A percentile compares a stretch with the other conserved stretches of the same genome.
These are phyloP conservation scores for Zeuzera pyrina DNA, from an alignment of 2,888 invertebrate species.

Conservation along the genomic window DNA sequence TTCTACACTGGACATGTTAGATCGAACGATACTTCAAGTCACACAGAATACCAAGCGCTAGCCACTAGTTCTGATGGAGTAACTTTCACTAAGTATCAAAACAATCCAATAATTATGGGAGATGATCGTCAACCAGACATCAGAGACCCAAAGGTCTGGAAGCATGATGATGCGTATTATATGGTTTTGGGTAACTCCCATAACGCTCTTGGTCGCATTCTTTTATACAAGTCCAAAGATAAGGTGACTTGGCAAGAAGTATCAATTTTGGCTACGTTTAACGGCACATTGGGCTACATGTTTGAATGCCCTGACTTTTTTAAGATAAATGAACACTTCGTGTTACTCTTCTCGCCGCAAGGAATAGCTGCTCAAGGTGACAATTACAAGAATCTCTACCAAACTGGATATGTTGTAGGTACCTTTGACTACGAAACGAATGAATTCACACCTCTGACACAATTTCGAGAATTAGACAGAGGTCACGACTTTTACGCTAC, in stretches of 20 bases:
- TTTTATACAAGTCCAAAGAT: slow-evolving; percentile 47
- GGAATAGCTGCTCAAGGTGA: slow-evolving; percentile 43
- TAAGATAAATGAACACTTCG: slow-evolving; percentile 36
- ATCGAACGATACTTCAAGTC: slow-evolving; percentile 30
- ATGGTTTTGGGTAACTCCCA: slow-evolving; percentile 59
- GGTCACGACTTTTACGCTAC: slow-evolving; percentile 64
- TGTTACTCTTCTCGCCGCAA: slow-evolving; percentile 59
- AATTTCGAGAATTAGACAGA: slow-evolving; percentile 43
- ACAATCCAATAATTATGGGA: slow-evolving; percentile 44
- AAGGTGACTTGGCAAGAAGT: slow-evolving; percentile 36
- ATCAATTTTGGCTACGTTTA: slow-evolving; percentile 35
- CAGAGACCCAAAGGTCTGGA: slow-evolving; percentile 66
- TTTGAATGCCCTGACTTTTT: slow-evolving; percentile 71
- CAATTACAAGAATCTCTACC: slow-evolving; percentile 43
- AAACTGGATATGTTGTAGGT: slow-evolving; percentile 59
- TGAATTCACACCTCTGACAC: slow-evolving; percentile 28
- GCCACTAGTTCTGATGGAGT: slow-evolving; percentile 46
- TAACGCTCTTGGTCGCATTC: slow-evolving; percentile 33
- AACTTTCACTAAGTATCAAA: slow-evolving; percentile 33
- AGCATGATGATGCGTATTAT: slow-evolving; percentile 40
- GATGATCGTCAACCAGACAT: slow-evolving; percentile 44
- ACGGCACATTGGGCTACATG: slow-evolving; percentile 50
- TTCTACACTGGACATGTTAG: slow-evolving; percentile 54
- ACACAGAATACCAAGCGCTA: slow-evolving; percentile 41
- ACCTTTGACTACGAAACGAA: slow-evolving; percentile 39